Evolutionary conservation across 2,113 vertebrate genomes (phyloP).

Genomic region (Thunnus thynnus): DNA sequence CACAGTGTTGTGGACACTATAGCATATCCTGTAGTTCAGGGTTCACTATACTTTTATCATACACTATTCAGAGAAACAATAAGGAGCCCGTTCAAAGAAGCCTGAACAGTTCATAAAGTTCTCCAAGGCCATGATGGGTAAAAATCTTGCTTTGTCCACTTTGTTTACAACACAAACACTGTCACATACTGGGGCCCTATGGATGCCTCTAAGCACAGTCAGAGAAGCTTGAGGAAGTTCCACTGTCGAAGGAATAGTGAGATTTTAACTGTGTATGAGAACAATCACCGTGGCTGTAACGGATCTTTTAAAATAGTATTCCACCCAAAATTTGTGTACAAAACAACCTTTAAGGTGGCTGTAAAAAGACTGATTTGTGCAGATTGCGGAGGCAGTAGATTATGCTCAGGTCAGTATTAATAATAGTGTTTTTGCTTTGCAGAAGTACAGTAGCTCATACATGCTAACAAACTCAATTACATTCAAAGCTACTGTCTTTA

Average conservation of each 20-base stretch:
- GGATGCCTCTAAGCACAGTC: neutral
- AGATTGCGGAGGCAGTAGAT: no score
- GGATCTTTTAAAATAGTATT: no score
- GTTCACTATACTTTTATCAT: neutral
- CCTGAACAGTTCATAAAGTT: neutral
- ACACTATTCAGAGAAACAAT: neutral
- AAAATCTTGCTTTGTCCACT: conserved; percentile 15
- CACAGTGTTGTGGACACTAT: no score
- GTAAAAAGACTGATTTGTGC: no score
- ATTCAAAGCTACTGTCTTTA: neutral
- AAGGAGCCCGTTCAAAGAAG: conserved; percentile 23
- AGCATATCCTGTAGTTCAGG: neutral
- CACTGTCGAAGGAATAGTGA: no score
- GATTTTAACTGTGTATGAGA: no score
- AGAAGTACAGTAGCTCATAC: no score
- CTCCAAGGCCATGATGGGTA: conserved; percentile 25
- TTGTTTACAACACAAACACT: conserved; percentile 10
- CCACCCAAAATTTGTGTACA: no score
- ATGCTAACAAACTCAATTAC: neutral
- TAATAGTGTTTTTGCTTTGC: no score
- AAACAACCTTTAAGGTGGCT: no score
- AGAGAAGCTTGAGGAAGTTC: neutral
- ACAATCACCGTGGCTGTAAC: no score
- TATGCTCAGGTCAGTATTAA: no score
- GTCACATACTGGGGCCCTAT: neutral